These are phyloP conservation scores for Littorina saxatilis DNA, from an alignment of 1,140 invertebrate genomes.

Conservation along the genomic window DNA sequence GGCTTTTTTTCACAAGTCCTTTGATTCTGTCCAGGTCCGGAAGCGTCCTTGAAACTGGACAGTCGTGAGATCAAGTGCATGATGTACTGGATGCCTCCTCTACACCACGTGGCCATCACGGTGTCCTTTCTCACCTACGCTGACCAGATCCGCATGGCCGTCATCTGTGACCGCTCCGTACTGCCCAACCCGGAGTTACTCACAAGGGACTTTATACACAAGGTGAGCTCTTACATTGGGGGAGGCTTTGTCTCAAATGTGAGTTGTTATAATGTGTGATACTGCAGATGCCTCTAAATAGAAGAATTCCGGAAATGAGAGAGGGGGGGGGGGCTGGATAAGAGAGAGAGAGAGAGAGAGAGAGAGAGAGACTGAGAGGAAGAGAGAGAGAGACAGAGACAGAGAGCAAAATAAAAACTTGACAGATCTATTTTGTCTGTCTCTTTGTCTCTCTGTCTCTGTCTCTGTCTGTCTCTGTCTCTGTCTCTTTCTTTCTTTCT, in stretches of 20 bases:
- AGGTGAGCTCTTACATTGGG: conserved; percentile 62
- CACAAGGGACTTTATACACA: conserved; percentile 68
- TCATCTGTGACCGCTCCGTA: conserved; percentile 76
- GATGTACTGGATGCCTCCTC: conserved; percentile 76
- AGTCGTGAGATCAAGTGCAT: conserved; percentile 76
- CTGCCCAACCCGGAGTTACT: conserved; percentile 72
- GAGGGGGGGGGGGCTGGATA: too few species aligned
- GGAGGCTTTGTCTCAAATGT: background rate
- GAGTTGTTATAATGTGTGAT: too few species aligned
- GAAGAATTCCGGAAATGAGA: background rate
- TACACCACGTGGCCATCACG: conserved; percentile 75
- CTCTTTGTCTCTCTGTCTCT: background rate
- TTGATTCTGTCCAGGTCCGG: conserved; percentile 73
- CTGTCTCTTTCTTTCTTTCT: background rate
- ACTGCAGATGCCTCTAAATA: background rate
- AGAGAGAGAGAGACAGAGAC: too few species aligned
- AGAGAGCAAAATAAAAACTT: too few species aligned
- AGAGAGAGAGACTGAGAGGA: too few species aligned
- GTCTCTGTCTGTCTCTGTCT: background rate
- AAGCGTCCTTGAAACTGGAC: conserved; percentile 71
- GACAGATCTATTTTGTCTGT: too few species aligned
- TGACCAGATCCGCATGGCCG: conserved; percentile 77
- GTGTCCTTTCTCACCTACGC: conserved; percentile 79
- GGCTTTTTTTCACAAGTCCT: too few species aligned
- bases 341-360: too few species aligned